Base-by-base conservation (phyloP, 2,888 invertebrate genomes). In the Drosophila meridiana region DNA sequence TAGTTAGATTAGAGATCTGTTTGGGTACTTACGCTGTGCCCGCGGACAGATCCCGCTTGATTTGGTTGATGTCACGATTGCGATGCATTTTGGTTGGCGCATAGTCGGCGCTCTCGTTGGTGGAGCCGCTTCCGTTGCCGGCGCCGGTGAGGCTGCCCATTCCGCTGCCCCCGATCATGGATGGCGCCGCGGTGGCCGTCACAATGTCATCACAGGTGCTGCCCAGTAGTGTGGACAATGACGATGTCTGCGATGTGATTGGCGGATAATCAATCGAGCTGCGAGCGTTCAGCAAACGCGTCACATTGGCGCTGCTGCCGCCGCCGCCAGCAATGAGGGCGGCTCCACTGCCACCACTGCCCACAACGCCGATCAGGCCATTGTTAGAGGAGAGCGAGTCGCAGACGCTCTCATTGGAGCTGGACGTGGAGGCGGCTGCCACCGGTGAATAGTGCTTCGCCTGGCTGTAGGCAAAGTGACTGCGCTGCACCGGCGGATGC, bases 361-460 rank as follows among this genome's bases (percentile, higher is more conserved):
- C 74, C 26, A 64, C 66, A 83, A 74, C 93, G 53, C 92, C 94
- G 83, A 78, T 78, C 8, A 82, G 76, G 89, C 95, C 94, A 91
- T 95, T 94, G 83, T 94, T 93, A 38, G 95, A 95, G 83, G 94
- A 94, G 30, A 95, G 95, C 85, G 94, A 94, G 68, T 96, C 96
- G 76, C 96, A 96, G 56, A 97, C 96, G 0, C 97, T 97, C 94
- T 98, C 97, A 85, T 96, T 96, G 28, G 97, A 97, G 94, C 97
- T 97, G 93, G 97, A 96, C 26, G 96, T 96, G 72, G 94, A 94
- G 30, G 92, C 92, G 36, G 93, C 92, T 57, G 92, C 91, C 36
- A 90, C 88, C 13, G 93, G 89, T 0, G 92, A 88, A 78, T 93
- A 93, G 28, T 92, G 92, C 63, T 92, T 92, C 2, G 86, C 80